phyloP scores from a whole-genome alignment of 1,140 invertebrate genomes.

The Brachionus rotundiformis region DNA sequence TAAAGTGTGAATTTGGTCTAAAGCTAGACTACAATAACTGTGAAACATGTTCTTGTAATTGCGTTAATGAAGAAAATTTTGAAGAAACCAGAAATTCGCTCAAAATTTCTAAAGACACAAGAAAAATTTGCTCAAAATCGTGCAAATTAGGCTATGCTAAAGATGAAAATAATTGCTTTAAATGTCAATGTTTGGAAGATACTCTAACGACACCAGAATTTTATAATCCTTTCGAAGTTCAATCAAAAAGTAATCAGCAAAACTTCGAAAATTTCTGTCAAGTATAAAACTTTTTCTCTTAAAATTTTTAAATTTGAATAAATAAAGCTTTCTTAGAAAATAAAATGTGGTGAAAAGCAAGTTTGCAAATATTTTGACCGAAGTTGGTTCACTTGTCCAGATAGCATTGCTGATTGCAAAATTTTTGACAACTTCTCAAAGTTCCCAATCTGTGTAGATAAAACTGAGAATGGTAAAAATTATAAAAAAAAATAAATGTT shows the following conservation, averaged over 20 bases:
- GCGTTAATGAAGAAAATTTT: constrained; percentile 38
- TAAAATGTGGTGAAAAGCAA: constrained; percentile 37
- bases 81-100: background rate
- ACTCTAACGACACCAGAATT: background rate
- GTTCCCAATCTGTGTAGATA: constrained; percentile 32
- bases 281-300: background rate
- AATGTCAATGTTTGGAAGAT: constrained; percentile 49
- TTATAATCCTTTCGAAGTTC: background rate
- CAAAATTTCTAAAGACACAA: background rate
- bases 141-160: constrained; percentile 26
- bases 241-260: background rate
- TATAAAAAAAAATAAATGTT: constrained; percentile 14
- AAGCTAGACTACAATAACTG: constrained; percentile 39
- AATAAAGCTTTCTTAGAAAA: background rate
- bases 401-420: background rate
- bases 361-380: constrained; percentile 37
- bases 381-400: constrained; percentile 33
- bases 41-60: constrained; percentile 33
- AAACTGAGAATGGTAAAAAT: constrained; percentile 27
- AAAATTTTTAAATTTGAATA: background rate
- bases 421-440: constrained; percentile 9
- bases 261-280: constrained; percentile 36
- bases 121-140: constrained; percentile 10
- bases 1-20: constrained; percentile 48
- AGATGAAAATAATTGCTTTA: constrained; percentile 33